These are phyloP conservation scores for Lamproptera curius DNA, from an alignment of 2,888 invertebrate genomes.

Conservation along the genomic window DNA sequence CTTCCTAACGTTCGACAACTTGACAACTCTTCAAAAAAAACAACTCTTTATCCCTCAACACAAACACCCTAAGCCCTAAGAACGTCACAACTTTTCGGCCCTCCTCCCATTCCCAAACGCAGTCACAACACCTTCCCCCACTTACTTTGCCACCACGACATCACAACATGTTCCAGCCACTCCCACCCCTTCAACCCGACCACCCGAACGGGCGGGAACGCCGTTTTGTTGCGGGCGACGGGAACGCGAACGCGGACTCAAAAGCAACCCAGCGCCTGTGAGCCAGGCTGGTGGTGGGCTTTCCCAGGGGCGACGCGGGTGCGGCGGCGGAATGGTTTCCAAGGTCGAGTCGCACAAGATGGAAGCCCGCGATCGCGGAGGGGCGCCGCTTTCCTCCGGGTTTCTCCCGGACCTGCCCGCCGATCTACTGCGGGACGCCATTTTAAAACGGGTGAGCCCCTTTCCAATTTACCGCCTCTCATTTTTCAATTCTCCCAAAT, in stretches of 20 bases:
- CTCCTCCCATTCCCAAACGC: too few relatives aligned
- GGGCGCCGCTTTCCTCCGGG: constrained; percentile 76
- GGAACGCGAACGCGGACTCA: constrained; percentile 3
- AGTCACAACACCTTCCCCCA: too few relatives aligned
- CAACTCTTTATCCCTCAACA: too few relatives aligned
- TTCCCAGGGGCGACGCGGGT: constrained; percentile 80
- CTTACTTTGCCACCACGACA: too few relatives aligned
- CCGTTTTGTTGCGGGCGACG: constrained; percentile 19
- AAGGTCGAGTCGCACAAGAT: constrained; percentile 91
- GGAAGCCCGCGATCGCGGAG: constrained; percentile 88
- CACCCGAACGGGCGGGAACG: constrained; percentile 7
- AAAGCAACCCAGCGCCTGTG: constrained; percentile 15
- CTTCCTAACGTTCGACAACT: too few relatives aligned
- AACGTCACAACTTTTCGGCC: too few relatives aligned
- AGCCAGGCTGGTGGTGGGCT: constrained; percentile 27
- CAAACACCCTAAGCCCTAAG: too few relatives aligned
- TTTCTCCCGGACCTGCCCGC: constrained; percentile 47
- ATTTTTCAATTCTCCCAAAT: background rate
- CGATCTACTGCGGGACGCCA: constrained; percentile 47
- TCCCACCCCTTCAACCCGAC: background rate
- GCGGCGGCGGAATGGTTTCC: constrained; percentile 84
- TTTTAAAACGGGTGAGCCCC: constrained; percentile 46
- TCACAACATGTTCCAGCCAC: background rate
- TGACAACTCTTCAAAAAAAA: too few relatives aligned
- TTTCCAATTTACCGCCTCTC: background rate